Evolutionary conservation across 2,797 vertebrate species (phyloP), one percentile per base, ranked within the genome.

Genomic region (Premnoplex brunnescens): DNA sequence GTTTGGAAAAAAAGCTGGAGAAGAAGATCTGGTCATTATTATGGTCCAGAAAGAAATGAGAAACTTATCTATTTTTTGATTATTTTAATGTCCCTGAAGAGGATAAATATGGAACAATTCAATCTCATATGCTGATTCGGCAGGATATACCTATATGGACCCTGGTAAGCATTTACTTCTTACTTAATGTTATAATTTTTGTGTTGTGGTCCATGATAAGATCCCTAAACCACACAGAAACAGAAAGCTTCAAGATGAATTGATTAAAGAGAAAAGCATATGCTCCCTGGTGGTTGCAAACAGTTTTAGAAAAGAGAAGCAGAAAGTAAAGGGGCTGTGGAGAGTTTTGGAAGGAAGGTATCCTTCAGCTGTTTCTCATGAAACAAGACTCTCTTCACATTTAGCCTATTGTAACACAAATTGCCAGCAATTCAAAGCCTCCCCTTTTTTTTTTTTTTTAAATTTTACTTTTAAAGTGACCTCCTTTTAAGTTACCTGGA

Each of bases 21-120:
- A 99, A 99, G 97, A 97, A 98, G 98, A 96, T 97, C 97, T 56
- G 98, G 98, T 28, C 97, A 95, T 86, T 98, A 91, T 75, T 98
- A 97, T 78, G 97, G 97, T 48, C 98, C 98, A 34, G 73, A 95
- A 73, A 98, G 98, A 91, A 99, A 98, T 96, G 98, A 97, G 89
- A 98, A 97, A 81, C 91, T 98, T 79, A 82, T 97, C 46, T 99
- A 97, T 97, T 98, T 99, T 98, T 98, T 63, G 98, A 98, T 51
- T 98, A 99, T 88, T 93, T 99, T 91, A 99, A 98, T 92, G 97
- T 98, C 97, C 97, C 98, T 24, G 97, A 97, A 92, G 96, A 98
- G 63, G 98, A 98, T 89, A 76, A 48, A 34, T 98, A 97, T 24
- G 97, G 98, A 95, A 98, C 97, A 14, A 97, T 98, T 76, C 97